Evolutionary conservation across 2,797 vertebrate genomes (phyloP).

Genomic region (Betta splendens): DNA sequence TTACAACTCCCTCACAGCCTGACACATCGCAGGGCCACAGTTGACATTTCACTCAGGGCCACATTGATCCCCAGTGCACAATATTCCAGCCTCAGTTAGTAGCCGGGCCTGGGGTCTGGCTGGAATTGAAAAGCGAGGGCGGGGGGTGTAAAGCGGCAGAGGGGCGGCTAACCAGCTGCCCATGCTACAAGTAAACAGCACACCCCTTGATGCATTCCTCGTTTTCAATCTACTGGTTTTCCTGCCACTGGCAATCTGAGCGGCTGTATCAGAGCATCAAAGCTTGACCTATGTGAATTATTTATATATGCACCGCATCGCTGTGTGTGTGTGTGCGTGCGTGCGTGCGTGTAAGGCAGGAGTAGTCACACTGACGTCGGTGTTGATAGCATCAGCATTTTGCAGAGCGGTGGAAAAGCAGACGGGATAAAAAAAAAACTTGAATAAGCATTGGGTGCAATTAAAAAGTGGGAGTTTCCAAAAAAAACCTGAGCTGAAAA

Average conservation of each 20-base stretch:
- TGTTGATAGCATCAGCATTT: slow-evolving; percentile 90
- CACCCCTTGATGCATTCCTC: slow-evolving; percentile 85
- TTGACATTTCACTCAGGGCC: slow-evolving; percentile 97
- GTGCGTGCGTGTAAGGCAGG: slow-evolving; percentile 65
- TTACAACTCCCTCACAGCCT: slow-evolving; percentile 99
- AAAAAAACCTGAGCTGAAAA: slow-evolving; percentile 81
- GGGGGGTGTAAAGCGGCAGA: slow-evolving; percentile 74
- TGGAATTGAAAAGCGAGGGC: slow-evolving; percentile 88
- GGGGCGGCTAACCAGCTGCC: slow-evolving; percentile 90
- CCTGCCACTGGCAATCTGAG: slow-evolving; percentile 84
- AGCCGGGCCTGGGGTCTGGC: slow-evolving; percentile 87
- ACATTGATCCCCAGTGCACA: slow-evolving; percentile 95
- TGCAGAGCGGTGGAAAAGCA: slow-evolving; percentile 83
- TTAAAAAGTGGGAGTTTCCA: slow-evolving; percentile 82
- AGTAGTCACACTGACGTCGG: slow-evolving; percentile 87
- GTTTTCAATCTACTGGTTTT: slow-evolving; percentile 88
- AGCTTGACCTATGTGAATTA: slow-evolving; percentile 80
- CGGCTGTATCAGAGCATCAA: slow-evolving; percentile 83
- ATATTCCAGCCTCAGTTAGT: slow-evolving; percentile 92
- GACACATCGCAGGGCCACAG: slow-evolving; percentile 94
- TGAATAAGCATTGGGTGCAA: slow-evolving; percentile 71
- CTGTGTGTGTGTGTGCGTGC: slow-evolving; percentile 52
- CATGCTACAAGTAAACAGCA: slow-evolving; percentile 89
- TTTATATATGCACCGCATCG: slow-evolving; percentile 67
- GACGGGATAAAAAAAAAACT: slow-evolving; percentile 65